Evolutionary conservation across 92 coral and sea anemone genomes (phyloP), one percentile per base, ranked within the genome.

Genomic region (Hydrozoanthus gracilis): DNA sequence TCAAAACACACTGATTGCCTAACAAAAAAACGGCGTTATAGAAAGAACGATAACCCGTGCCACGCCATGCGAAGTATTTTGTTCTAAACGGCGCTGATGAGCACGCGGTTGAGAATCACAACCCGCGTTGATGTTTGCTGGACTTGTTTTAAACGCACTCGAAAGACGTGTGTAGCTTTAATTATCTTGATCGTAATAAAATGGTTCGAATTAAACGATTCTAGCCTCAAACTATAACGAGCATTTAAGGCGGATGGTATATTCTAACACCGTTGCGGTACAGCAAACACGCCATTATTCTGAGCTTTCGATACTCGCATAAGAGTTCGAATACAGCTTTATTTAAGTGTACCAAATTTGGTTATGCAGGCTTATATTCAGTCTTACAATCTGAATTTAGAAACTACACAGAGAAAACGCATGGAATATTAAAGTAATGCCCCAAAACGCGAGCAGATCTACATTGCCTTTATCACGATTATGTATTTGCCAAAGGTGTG

Each of bases 401-500:
- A 2, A 27, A 27, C 0, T 27, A 27, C 58, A 49, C 14, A 44
- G 79, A 74, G 13, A n/a, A 74, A 74, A 35, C 56, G 79, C 58
- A 45, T 17, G 51, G 51, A n/a, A 74, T 74, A 49, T 48, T 60
- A 27, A n/a, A 44, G 20, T 47, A 74, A 48, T 74, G 44, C 44
- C 61, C 61, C 4, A 10, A 1, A 74, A 74, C 16, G 79, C 79
- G 60, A 74, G 79, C 79, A 74, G 79, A 74, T 50, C 15, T 74
- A 48, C 51, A 11, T 16, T 51, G 44, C 74, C 10, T n/a, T 39
- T 12, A 49, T 9, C 79, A 47, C 18, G 79, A 8, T 60, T 3
- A 0, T 74, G 10, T 74, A 50, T 74, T 74, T 74, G 79, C 39
- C 8, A 55, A 74, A 74, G 79, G 79, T 74, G 79, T 74, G 79